Conservation (phyloP, 2,888 invertebrate species). For the Anoplius nigerrimus region DNA sequence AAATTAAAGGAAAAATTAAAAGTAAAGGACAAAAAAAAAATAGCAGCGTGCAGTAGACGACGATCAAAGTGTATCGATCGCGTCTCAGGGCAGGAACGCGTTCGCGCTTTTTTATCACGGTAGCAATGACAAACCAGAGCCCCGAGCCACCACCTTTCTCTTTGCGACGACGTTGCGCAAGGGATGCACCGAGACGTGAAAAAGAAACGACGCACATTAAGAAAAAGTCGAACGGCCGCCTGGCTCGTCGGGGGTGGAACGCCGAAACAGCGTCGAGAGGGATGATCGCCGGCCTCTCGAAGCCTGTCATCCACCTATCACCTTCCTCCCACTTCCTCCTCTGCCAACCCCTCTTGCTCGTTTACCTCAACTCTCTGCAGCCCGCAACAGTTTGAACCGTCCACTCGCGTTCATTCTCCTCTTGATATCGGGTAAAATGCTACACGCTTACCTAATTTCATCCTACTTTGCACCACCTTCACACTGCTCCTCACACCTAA, state of each 20-base stretch:
- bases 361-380: background rate
- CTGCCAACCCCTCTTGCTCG: background rate
- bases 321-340: background rate
- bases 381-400: background rate
- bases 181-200: background rate
- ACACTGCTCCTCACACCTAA: too few species aligned
- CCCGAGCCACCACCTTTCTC: conserved; percentile 68
- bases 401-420: too few species aligned
- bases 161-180: conserved; percentile 36
- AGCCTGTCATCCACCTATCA: conserved; percentile 8
- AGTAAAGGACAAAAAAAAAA: background rate
- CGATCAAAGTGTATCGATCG: too few species aligned
- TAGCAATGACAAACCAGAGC: conserved; percentile 76
- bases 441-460: too few species aligned
- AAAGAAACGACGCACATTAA: conserved; percentile 13
- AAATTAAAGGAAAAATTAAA: background rate
- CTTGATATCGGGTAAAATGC: too few species aligned
- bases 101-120: conserved; percentile 46
- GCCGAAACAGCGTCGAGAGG: background rate
- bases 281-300: conserved; percentile 19
- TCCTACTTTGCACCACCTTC: too few species aligned
- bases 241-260: conserved; percentile 11
- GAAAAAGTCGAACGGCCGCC: conserved; percentile 29
- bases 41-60: too few species aligned
- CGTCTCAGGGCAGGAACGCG: background rate